Evolutionary conservation across 2,888 invertebrate genomes (phyloP).

Genomic region (Tenthredo livida): DNA sequence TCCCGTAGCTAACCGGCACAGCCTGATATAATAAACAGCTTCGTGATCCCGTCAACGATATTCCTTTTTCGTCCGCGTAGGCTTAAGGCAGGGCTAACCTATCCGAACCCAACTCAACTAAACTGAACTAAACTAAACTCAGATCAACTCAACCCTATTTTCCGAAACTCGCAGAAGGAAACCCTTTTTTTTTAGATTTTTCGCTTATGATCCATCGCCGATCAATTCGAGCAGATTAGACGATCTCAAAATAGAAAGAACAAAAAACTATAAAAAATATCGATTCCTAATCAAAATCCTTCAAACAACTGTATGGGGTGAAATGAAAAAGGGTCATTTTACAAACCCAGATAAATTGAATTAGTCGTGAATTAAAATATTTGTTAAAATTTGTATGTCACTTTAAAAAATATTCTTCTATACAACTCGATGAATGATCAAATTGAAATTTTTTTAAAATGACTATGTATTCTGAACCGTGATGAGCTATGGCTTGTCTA

Average conservation of each 20-base stretch:
- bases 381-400: too few species aligned
- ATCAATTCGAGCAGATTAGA: neutral
- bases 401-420: too few species aligned
- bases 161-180: neutral
- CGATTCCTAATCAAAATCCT: neutral
- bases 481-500: too few species aligned
- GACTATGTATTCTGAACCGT: too few species aligned
- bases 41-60: constrained; percentile 48
- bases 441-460: too few species aligned
- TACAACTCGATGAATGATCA: too few species aligned
- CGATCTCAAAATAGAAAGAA: neutral
- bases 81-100: constrained; percentile 15
- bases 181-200: neutral
- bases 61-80: constrained; percentile 17
- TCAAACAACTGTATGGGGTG: too few species aligned
- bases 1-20: constrained; percentile 20
- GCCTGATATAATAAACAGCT: constrained; percentile 43
- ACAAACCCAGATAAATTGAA: too few species aligned
- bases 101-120: neutral
- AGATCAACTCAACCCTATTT: constrained; percentile 1
- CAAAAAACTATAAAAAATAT: neutral
- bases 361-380: too few species aligned
- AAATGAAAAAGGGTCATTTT: too few species aligned
- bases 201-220: neutral
- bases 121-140: neutral